A percentile compares a stretch with the other conserved stretches of the same genome.
phyloP scores from a whole-genome alignment of 1,140 invertebrate genomes.

The Lethocerus indicus region DNA sequence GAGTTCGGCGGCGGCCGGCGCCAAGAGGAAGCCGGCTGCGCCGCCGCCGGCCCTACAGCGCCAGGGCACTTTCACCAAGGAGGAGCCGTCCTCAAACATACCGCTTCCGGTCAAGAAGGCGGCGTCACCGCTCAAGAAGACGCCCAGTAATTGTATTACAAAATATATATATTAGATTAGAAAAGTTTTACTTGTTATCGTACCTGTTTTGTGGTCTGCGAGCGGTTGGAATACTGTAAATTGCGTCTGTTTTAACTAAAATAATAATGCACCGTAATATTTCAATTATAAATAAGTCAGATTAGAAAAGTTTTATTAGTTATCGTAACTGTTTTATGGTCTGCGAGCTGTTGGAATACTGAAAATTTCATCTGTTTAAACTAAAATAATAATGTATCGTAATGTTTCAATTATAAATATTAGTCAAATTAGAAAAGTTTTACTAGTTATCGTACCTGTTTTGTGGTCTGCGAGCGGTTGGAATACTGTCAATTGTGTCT shows the following conservation, averaged over 20 bases:
- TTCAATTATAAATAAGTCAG: neutral
- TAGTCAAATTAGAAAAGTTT: no score
- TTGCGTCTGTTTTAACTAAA: neutral
- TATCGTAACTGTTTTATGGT: no score
- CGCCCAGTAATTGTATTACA: slow-evolving; percentile 5
- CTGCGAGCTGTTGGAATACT: no score
- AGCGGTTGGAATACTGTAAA: no score
- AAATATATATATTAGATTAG: neutral
- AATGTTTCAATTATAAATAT: no score
- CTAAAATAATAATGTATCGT: no score
- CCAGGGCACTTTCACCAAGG: slow-evolving; percentile 21
- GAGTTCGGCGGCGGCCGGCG: slow-evolving; percentile 10
- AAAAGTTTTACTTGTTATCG: neutral
- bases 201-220: neutral
- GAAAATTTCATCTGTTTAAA: no score
- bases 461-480: no score
- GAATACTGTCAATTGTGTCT: no score
- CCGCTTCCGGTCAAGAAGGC: slow-evolving; percentile 15
- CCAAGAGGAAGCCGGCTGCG: slow-evolving; percentile 7
- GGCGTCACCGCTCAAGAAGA: slow-evolving; percentile 8
- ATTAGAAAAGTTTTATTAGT: neutral
- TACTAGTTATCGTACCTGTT: no score
- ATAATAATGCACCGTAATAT: neutral
- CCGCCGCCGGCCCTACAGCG: slow-evolving; percentile 11
- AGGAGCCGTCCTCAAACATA: slow-evolving; percentile 17